A percentile compares a stretch with the other conserved stretches of the same genome.
Conservation (phyloP, 2,113 vertebrate genomes). For the Colius striatus region DNA sequence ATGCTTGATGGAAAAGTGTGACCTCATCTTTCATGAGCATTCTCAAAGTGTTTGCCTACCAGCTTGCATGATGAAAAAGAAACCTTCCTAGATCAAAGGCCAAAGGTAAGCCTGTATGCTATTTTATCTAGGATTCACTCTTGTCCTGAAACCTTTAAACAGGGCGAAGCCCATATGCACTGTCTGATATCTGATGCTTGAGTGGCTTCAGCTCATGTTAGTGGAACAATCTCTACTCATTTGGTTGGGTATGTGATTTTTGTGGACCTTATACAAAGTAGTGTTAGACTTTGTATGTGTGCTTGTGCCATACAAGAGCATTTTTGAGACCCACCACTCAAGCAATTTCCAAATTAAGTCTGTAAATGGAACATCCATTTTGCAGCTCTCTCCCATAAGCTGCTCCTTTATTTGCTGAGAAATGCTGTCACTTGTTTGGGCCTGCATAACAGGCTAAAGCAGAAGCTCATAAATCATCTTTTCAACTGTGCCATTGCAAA, state of each 20-base stretch:
- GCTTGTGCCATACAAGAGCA: neutral
- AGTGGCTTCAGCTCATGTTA: neutral
- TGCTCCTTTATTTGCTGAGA: neutral
- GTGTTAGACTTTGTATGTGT: neutral
- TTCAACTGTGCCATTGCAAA: neutral
- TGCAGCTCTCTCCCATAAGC: neutral
- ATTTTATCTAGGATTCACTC: neutral
- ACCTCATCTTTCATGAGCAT: neutral
- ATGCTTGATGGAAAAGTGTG: neutral
- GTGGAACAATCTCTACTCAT: neutral
- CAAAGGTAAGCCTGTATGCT: neutral
- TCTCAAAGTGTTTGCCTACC: neutral
- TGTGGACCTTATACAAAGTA: neutral
- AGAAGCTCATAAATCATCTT: neutral
- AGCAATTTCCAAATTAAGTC: neutral
- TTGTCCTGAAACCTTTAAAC: slow-evolving; percentile 4
- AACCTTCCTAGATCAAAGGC: neutral
- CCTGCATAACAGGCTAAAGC: neutral
- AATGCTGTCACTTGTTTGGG: neutral
- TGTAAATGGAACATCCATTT: neutral
- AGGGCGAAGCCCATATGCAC: neutral
- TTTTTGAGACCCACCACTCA: neutral
- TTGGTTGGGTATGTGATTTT: neutral
- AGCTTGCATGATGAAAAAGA: neutral
- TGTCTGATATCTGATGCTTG: neutral